Base-by-base conservation (phyloP, 2,797 vertebrate genomes). In the Numenius phaeopus region DNA sequence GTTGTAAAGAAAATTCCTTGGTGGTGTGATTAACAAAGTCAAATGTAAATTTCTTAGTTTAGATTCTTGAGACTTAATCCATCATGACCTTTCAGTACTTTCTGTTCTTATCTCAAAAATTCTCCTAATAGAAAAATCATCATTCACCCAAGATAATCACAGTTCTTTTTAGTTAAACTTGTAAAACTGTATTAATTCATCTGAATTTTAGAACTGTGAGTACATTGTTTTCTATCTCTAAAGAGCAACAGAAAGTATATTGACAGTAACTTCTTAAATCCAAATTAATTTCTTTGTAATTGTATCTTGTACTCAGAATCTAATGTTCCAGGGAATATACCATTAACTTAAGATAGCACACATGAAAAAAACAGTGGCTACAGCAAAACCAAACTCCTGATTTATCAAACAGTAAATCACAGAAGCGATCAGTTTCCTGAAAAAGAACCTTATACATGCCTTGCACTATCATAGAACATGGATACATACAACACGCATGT, bases 51-150 rank as follows among this genome's bases (percentile, higher is more conserved):
- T 93, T 80, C 96, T 92, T 85, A 90, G 69, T 87, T 78, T 65
- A 87, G 81, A 83, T 65, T 82, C 73, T 58, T 20, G 46, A 95
- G 72, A 57, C 76, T 87, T 96, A 96, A 96, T 80, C 91, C 80
- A 39, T 62, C 75, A 9, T 2, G 22, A 80, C 83, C 87, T 94
- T 30, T 52, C 46, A 93, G 54, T 50, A 80, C 61, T 30, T 89
- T 92, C 81, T 92, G 87, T 89, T 89, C 93, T 93, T 54, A 95
- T 46, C 46, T 26, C 69, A 76, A 87, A 84, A 93, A 85, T 49
- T 89, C 16, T 66, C 23, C 26, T 65, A 52, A 29, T 5, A 80
- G 85, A 95, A 90, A 72, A 93, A 91, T 34, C 72, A 87, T 34
- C 69, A 54, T 22, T 64, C 20, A 64, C 32, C 29, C 55, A 71